phyloP scores from a whole-genome alignment of 2,797 vertebrate species.

The Chiloscyllium punctatum region DNA sequence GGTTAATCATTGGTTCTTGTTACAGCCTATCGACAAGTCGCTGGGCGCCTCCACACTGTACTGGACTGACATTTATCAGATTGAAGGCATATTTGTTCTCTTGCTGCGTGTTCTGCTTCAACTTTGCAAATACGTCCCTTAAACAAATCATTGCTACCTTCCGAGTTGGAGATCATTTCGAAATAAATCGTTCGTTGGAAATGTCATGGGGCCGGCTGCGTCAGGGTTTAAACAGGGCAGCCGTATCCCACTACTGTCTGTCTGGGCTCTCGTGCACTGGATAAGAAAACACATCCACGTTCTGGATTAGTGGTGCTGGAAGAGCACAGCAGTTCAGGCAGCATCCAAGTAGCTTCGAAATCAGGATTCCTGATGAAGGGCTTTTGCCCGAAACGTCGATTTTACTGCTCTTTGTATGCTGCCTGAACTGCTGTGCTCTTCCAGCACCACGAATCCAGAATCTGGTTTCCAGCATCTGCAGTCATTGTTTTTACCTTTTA shows the following conservation, averaged over 20 bases:
- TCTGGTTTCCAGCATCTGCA: no score
- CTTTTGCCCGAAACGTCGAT: no score
- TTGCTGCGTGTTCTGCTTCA: no score
- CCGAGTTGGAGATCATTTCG: not conserved
- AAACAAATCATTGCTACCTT: not conserved
- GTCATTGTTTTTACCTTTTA: no score
- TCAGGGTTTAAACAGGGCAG: not conserved
- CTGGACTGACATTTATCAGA: not conserved
- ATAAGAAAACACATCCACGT: not conserved
- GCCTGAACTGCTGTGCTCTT: no score
- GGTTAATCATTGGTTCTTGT: not conserved
- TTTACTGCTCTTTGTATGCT: no score
- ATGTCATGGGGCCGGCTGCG: not conserved
- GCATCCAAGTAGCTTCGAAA: no score
- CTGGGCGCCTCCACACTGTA: not conserved
- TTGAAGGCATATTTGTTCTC: conserved; percentile 17
- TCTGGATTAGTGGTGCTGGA: no score
- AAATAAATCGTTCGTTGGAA: not conserved
- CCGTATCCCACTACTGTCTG: not conserved
- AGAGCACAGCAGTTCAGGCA: no score
- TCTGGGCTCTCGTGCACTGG: not conserved
- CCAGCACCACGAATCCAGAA: no score
- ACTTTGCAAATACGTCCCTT: not conserved
- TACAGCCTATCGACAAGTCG: not conserved
- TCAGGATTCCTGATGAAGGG: no score